Conservation (phyloP, 2,888 invertebrate species). For the Melanchra persicariae region DNA sequence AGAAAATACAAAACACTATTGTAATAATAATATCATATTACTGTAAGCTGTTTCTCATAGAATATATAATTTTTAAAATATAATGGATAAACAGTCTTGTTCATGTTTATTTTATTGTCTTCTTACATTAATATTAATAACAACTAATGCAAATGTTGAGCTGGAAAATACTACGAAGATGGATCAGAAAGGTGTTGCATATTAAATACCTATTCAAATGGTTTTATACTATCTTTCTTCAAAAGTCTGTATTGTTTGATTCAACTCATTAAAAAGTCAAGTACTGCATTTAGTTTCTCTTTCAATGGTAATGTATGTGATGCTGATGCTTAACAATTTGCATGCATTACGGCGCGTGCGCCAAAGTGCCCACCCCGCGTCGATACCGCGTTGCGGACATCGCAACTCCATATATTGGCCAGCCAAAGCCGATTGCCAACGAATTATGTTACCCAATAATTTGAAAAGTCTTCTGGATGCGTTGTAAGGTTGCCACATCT, state of each 20-base stretch:
- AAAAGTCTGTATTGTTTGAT: not conserved
- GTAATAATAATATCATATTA: not conserved
- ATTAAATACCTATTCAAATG: not conserved
- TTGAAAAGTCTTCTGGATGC: not conserved
- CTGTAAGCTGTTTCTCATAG: not conserved
- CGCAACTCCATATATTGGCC: conserved; percentile 24
- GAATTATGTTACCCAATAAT: conserved; percentile 18
- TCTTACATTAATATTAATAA: conserved; percentile 4
- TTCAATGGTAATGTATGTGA: conserved; percentile 20
- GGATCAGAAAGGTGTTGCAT: not conserved
- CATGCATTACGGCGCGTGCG: conserved; percentile 55
- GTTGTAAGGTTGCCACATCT: not conserved
- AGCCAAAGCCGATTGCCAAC: conserved; percentile 27
- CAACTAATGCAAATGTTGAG: conserved; percentile 4
- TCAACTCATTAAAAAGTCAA: conserved; percentile 10
- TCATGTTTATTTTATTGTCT: conserved; percentile 7
- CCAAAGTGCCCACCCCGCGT: conserved; percentile 33
- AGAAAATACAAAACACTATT: conserved; percentile 5
- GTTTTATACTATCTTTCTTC: not conserved
- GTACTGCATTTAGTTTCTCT: conserved; percentile 26
- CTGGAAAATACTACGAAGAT: not conserved
- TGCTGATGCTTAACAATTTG: conserved; percentile 30
- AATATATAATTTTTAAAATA: conserved; percentile 1
- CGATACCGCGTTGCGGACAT: conserved; percentile 48
- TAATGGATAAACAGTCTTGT: conserved; percentile 8